A percentile compares a stretch with the other conserved stretches of the same genome.
phyloP scores from a whole-genome alignment of 2,113 vertebrate genomes.

The Parus major region DNA sequence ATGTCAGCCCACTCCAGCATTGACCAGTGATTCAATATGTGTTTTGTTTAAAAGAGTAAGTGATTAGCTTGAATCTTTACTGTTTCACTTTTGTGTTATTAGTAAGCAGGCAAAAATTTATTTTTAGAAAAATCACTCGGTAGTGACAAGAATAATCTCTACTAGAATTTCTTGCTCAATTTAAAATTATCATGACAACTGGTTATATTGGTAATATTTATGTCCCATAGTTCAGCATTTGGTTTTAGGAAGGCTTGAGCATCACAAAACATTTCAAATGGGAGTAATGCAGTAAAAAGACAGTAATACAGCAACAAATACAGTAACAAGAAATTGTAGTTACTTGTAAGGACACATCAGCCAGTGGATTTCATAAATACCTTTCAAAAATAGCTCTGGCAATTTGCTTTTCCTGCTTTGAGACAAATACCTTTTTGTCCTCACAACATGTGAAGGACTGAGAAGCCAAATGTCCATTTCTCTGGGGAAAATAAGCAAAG shows the following conservation, averaged over 20 bases:
- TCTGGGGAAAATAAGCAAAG: not conserved
- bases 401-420: not conserved
- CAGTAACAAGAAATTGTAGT: not conserved
- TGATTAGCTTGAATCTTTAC: not conserved
- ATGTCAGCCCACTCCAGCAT: not conserved
- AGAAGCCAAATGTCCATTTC: not conserved
- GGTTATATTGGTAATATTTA: not conserved
- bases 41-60: slow-evolving; percentile 3
- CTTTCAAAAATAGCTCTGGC: not conserved
- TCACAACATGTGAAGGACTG: fast-evolving
- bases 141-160: not conserved
- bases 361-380: not conserved
- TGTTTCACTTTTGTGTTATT: not conserved
- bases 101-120: not conserved
- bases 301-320: not conserved
- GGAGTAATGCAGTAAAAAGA: not conserved
- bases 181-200: not conserved
- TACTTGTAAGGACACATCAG: not conserved
- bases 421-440: not conserved
- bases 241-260: not conserved
- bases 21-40: not conserved
- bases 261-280: not conserved
- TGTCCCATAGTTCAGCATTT: not conserved
- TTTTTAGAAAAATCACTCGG: not conserved
- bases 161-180: not conserved